Conservation (phyloP, 2,797 vertebrate genomes). For the Hippoglossus hippoglossus region DNA sequence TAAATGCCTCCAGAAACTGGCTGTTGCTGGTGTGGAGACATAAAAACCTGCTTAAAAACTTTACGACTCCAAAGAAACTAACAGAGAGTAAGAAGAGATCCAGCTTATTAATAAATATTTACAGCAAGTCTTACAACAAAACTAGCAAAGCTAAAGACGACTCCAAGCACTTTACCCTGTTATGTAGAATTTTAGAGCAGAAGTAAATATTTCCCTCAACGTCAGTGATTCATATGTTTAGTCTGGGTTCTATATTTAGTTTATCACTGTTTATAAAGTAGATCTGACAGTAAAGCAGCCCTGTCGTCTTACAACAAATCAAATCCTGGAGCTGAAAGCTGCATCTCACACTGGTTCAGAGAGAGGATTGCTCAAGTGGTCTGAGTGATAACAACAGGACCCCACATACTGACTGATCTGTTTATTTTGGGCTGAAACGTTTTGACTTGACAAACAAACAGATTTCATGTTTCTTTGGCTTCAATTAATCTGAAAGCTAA, state of each 20-base stretch:
- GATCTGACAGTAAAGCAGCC: background rate
- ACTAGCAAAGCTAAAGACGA: conserved; percentile 1
- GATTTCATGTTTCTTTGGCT: background rate
- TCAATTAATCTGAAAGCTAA: conserved; percentile 41
- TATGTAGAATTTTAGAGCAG: background rate
- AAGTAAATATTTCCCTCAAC: conserved; percentile 21
- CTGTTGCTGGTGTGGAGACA: no score
- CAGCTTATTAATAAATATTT: background rate
- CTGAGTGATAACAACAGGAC: conserved; percentile 19
- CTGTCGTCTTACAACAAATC: conserved; percentile 8
- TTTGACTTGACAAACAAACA: conserved; percentile 30
- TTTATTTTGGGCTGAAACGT: conserved; percentile 27
- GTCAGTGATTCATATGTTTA: conserved; percentile 21
- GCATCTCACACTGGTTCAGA: conserved; percentile 19
- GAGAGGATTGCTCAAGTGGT: conserved; percentile 20
- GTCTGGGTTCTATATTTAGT: conserved; percentile 17
- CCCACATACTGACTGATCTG: conserved; percentile 8
- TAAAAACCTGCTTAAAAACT: no score
- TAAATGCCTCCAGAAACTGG: background rate
- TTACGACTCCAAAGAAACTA: no score
- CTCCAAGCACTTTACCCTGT: background rate
- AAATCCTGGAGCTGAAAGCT: conserved; percentile 11
- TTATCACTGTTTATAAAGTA: conserved; percentile 16
- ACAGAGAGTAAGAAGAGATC: background rate
- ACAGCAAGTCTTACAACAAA: background rate